A percentile compares a stretch with the other conserved stretches of the same genome.
phyloP scores from a whole-genome alignment of 2,888 invertebrate species.

The Ochropleura leucogaster region DNA sequence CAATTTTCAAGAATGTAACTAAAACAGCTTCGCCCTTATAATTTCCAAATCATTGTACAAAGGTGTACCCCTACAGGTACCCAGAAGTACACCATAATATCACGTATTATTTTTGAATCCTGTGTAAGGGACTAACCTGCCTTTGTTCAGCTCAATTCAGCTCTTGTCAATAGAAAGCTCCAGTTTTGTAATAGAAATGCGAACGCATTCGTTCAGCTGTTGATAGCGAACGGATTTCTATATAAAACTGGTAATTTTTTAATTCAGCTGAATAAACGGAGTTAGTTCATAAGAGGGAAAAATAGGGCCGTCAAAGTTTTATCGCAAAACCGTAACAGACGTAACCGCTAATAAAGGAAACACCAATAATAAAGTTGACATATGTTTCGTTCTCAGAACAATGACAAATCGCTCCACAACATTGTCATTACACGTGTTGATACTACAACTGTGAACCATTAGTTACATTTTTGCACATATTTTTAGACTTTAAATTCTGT shows the following conservation, averaged over 20 bases:
- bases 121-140: too few species aligned
- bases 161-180: too few species aligned
- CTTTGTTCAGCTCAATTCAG: too few species aligned
- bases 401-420: slow-evolving; percentile 2
- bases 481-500: not conserved
- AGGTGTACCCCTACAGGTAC: not conserved
- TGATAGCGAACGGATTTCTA: too few species aligned
- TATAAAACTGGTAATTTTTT: too few species aligned
- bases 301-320: not conserved
- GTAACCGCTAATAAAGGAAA: slow-evolving; percentile 23
- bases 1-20: not conserved
- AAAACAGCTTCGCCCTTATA: not conserved
- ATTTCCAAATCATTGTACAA: not conserved
- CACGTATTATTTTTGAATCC: too few species aligned
- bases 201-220: too few species aligned
- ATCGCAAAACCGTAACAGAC: not conserved
- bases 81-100: too few species aligned
- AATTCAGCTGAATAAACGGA: too few species aligned
- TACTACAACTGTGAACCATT: not conserved
- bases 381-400: slow-evolving; percentile 15
- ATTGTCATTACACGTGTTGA: not conserved
- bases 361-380: slow-evolving; percentile 31
- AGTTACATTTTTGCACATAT: not conserved
- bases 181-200: too few species aligned
- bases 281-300: not conserved